Conservation (phyloP, 35 echinoderm and acorn worm genomes). For the Heliocidaris erythrogramma region DNA sequence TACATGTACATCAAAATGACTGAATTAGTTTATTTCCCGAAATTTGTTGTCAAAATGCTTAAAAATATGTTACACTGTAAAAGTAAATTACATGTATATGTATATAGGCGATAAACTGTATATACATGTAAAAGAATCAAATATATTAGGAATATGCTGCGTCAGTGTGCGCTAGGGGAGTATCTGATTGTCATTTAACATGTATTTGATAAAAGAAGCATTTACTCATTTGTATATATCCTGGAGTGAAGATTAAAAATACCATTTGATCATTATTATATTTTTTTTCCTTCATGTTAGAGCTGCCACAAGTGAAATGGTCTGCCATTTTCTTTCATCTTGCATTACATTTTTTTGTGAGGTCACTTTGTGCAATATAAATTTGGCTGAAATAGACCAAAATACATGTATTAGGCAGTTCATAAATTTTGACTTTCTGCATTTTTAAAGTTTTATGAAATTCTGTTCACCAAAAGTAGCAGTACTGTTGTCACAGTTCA, state of each 20-base stretch:
- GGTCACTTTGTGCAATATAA: not conserved
- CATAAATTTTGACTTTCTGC: not conserved
- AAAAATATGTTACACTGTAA: not conserved
- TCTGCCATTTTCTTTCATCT: not conserved
- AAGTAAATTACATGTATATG: not conserved
- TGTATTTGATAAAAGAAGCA: too few relatives aligned
- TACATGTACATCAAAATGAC: too few relatives aligned
- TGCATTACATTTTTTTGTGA: not conserved
- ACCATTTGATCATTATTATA: too few relatives aligned
- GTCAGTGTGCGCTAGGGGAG: not conserved
- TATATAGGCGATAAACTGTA: not conserved
- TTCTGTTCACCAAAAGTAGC: not conserved
- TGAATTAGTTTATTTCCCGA: too few relatives aligned
- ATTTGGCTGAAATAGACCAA: not conserved
- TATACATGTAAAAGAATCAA: not conserved
- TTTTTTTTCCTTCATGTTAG: not conserved
- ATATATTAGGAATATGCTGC: not conserved
- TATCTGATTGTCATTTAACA: not conserved
- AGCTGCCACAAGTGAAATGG: not conserved
- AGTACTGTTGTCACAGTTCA: too few relatives aligned
- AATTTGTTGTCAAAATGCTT: not conserved
- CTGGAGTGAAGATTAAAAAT: too few relatives aligned
- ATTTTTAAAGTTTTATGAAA: not conserved
- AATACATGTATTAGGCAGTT: too few relatives aligned
- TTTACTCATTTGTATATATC: too few relatives aligned